Evolutionary conservation across 2,888 invertebrate genomes (phyloP), one percentile per base, ranked within the genome.

Genomic region (Tachina lurida): DNA sequence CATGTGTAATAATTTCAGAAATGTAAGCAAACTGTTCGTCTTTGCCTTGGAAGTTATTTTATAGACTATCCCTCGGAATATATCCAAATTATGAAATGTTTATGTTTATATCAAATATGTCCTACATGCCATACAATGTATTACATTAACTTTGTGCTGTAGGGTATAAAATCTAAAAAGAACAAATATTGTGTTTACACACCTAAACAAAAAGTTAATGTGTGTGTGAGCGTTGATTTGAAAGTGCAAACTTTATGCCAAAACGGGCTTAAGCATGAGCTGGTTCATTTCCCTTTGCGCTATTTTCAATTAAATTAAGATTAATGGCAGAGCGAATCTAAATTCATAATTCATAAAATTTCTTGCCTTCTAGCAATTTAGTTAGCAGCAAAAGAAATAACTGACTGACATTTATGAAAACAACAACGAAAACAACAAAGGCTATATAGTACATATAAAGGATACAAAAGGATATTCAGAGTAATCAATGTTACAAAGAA

Each of bases 241-340:
- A 17, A 17, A 43, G 19, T 43, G 5, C 43, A 9, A 71, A 65
- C 1, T 47, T 19, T 31, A 65, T 58, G 71, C 58, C 68, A 78
- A 78, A 84, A 68, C 41, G 45, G 49, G 63, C 17, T 74, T 73
- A 62, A 68, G 81, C 76, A 73, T 52, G 83, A 83, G 65, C 52
- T 77, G 39, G 39, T 77, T 83, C 71, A 60, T 65, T 77, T 77
- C 71, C 76, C 77, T 45, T 19, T 77, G 52, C 15, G 70, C 83
- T 62, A 80, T 80, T 80, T 87, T 83, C 77, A 83, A 87, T 87
- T 83, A 85, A 85, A 85, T 87, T 87, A 87, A 83, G 74, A 87
- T 87, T 84, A 84, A 87, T 87, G 76, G 79, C 76, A 60, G 74
- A 58, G 49, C 49, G 70, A 80, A 84, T 62, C 65, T 19, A 74